These are phyloP conservation scores for Rhabdomys dilectus DNA, from an alignment of 2,113 vertebrate genomes.

Conservation along the genomic window DNA sequence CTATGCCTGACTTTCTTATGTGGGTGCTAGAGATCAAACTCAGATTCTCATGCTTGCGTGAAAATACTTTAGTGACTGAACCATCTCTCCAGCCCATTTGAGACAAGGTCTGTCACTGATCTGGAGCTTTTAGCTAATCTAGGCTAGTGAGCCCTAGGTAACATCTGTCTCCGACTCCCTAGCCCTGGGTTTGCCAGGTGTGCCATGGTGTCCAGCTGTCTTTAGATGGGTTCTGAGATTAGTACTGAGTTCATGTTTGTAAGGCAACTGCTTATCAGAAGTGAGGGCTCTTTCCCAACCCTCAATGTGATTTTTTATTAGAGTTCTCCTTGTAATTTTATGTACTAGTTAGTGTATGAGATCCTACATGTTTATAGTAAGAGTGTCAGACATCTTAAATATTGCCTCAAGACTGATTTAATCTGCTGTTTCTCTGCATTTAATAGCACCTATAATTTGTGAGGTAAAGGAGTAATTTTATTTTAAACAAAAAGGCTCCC, in stretches of 20 bases:
- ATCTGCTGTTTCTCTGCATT: not conserved
- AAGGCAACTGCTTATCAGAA: not conserved
- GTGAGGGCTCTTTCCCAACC: too few species aligned
- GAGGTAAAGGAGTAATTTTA: not conserved
- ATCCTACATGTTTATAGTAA: slow-evolving; percentile 12
- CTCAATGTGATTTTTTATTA: not conserved
- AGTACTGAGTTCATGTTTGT: not conserved
- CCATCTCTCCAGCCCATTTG: not conserved
- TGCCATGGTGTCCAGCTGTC: not conserved
- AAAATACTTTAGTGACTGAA: not conserved
- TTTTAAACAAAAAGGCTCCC: not conserved
- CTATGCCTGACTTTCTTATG: not conserved
- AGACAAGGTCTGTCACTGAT: not conserved
- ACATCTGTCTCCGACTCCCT: not conserved
- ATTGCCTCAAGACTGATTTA: not conserved
- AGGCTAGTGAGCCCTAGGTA: not conserved
- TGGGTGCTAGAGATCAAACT: not conserved
- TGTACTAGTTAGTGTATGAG: not conserved
- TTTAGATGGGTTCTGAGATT: not conserved
- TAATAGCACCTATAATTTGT: slow-evolving; percentile 40
- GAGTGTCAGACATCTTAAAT: not conserved
- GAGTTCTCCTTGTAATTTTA: slow-evolving; percentile 19
- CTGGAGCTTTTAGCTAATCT: not conserved
- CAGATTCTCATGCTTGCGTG: not conserved
- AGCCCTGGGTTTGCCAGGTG: too few species aligned